Evolutionary conservation across 2,888 invertebrate species (phyloP), one percentile per base, ranked within the genome.

Genomic region (Netelia melanura): DNA sequence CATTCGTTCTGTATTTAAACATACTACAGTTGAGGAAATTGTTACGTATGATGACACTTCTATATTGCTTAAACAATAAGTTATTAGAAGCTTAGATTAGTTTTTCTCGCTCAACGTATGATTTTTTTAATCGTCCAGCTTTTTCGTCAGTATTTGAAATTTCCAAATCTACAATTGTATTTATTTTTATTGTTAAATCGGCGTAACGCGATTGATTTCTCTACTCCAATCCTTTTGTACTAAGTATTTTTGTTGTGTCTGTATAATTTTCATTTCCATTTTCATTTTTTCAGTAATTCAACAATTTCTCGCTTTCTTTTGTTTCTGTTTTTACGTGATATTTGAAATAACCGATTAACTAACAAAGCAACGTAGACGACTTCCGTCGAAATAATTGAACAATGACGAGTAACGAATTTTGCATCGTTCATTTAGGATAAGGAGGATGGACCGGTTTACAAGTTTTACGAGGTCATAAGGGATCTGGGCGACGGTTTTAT

Each of bases 391-490:
- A 48, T 70, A 70, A 70, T 68, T 9, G n/a, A 64, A 9, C 21
- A 17, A 44, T 23, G 21, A 43, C 30, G n/a, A 21, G 14, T 48
- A 48, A 48, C 14, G 48, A 10, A 48, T 14, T 48, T 48, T 14
- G 14, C 10, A 48, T 48, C 89, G 81, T 90, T 52, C 84, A 64
- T 95, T 75, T 92, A 97, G 96, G 96, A 96, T 87, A 96, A 96
- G 92, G 96, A 96, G 91, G 96, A 96, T 89, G 96, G 97, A 25
- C 97, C 97, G 65, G 94, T 98, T 84, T 97, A 96, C 94, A 97
- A 97, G 93, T 98, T 98, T 94, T 97, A 97, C 93, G 96, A 97
- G 92, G 96, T 97, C 76, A 97, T 98, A 86, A 95, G 96, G 94
- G 97, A 97, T 90, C 95, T 96, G 81, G 97, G 97, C 6, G 96